Evolutionary conservation across 1,140 invertebrate genomes (phyloP).

Genomic region (Ctenoplectra terminalis): DNA sequence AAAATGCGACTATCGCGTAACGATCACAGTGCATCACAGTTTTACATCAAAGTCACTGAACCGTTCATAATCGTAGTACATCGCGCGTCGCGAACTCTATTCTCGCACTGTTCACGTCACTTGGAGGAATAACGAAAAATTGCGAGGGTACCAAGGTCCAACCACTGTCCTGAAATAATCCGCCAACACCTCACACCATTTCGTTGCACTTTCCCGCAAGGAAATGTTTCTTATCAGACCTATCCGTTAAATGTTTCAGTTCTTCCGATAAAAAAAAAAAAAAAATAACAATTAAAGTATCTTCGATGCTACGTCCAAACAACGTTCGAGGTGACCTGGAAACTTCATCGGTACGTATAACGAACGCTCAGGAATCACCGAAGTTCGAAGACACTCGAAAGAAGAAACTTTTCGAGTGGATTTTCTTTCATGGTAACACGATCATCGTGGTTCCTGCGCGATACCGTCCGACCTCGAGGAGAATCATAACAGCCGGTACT

Average conservation of each 20-base stretch:
- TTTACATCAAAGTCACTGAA: slow-evolving; percentile 38
- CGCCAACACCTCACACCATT: not conserved
- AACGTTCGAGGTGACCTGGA: not conserved
- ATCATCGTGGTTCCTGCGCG: slow-evolving; percentile 23
- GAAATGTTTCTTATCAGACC: too few relatives aligned
- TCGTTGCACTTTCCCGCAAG: not conserved
- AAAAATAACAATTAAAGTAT: too few relatives aligned
- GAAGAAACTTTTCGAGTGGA: not conserved
- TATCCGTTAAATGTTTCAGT: too few relatives aligned
- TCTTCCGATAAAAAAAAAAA: too few relatives aligned
- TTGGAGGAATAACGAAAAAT: not conserved
- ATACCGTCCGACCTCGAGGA: slow-evolving; percentile 46
- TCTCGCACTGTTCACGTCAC: slow-evolving; percentile 48
- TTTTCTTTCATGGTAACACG: slow-evolving; percentile 43
- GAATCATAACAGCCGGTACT: slow-evolving; percentile 61
- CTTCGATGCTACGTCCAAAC: too few relatives aligned
- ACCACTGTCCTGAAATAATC: not conserved
- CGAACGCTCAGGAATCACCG: not conserved
- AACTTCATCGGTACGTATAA: too few relatives aligned
- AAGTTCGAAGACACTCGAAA: not conserved
- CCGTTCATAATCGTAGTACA: not conserved
- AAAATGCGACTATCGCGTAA: slow-evolving; percentile 22
- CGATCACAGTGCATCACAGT: slow-evolving; percentile 38
- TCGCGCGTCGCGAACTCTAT: not conserved
- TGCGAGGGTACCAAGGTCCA: not conserved